Evolutionary conservation across 1,140 invertebrate genomes (phyloP).

Genomic region (Drosophila parvula): DNA sequence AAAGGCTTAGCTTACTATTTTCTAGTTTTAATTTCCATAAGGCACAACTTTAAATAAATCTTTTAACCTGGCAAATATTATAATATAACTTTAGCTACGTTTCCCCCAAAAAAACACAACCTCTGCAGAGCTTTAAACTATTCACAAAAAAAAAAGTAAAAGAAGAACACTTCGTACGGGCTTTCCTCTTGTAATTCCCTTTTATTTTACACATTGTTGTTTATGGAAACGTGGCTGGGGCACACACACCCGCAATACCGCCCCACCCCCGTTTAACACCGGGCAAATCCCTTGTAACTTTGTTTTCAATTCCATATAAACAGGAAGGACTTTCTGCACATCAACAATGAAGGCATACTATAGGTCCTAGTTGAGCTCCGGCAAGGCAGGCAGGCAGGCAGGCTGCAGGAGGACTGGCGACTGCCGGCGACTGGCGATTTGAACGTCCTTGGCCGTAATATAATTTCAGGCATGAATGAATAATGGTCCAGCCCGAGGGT

Average conservation of each 20-base stretch:
- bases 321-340: constrained; percentile 33
- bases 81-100: no score
- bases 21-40: neutral
- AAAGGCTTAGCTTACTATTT: neutral
- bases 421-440: neutral
- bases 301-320: constrained; percentile 25
- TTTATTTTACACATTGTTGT: constrained; percentile 19
- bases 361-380: constrained; percentile 15
- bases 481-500: constrained; percentile 28
- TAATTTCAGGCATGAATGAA: constrained; percentile 40
- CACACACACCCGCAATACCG: neutral
- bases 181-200: constrained; percentile 13
- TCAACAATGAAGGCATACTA: constrained; percentile 22
- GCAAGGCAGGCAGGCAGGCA: neutral
- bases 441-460: constrained; percentile 25
- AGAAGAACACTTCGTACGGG: constrained; percentile 4
- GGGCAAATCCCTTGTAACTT: constrained; percentile 19
- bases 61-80: neutral
- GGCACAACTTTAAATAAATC: neutral
- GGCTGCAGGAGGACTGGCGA: neutral
- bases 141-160: neutral
- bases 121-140: constrained; percentile 4
- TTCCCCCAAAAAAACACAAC: no score
- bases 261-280: constrained; percentile 7
- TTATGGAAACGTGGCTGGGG: constrained; percentile 13